Evolutionary conservation across 2,888 invertebrate species (phyloP).

Genomic region (Megamerina dolium): DNA sequence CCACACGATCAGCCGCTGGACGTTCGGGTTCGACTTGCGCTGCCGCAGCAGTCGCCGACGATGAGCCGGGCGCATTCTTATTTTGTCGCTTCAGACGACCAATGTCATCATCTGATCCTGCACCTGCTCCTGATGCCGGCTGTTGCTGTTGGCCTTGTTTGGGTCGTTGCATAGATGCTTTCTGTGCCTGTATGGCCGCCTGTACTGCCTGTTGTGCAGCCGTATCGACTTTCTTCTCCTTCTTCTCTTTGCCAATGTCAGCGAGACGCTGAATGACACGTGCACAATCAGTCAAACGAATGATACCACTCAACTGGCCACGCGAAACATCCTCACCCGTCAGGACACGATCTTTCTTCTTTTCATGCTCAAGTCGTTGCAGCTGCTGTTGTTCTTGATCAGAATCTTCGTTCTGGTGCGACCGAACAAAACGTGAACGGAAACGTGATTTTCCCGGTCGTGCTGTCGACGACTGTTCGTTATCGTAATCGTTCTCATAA

Average conservation of each 20-base stretch:
- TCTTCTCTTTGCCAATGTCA: slow-evolving; percentile 70
- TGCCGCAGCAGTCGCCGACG: slow-evolving; percentile 52
- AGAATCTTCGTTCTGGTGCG: slow-evolving; percentile 70
- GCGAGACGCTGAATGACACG: slow-evolving; percentile 83
- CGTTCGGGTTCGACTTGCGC: slow-evolving; percentile 54
- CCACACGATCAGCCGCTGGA: slow-evolving; percentile 51
- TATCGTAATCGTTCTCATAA: slow-evolving; percentile 66
- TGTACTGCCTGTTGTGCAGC: slow-evolving; percentile 52
- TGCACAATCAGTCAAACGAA: slow-evolving; percentile 78
- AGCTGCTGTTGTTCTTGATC: slow-evolving; percentile 63
- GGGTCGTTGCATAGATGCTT: slow-evolving; percentile 52
- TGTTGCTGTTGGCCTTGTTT: slow-evolving; percentile 40
- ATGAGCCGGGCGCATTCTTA: slow-evolving; percentile 60
- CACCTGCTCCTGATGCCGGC: slow-evolving; percentile 61
- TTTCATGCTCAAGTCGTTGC: slow-evolving; percentile 56
- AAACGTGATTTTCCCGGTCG: slow-evolving; percentile 63
- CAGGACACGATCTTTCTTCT: slow-evolving; percentile 65
- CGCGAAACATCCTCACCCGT: slow-evolving; percentile 86
- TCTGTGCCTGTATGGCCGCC: slow-evolving; percentile 52
- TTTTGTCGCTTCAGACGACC: slow-evolving; percentile 81
- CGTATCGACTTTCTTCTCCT: slow-evolving; percentile 69
- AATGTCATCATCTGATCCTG: slow-evolving; percentile 84
- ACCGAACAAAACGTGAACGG: slow-evolving; percentile 64
- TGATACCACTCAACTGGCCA: slow-evolving; percentile 83
- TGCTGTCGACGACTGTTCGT: slow-evolving; percentile 54